A percentile compares a stretch with the other conserved stretches of the same genome.
phyloP scores from a whole-genome alignment of 2,113 vertebrate genomes.

The Cyprinodon variegatus region DNA sequence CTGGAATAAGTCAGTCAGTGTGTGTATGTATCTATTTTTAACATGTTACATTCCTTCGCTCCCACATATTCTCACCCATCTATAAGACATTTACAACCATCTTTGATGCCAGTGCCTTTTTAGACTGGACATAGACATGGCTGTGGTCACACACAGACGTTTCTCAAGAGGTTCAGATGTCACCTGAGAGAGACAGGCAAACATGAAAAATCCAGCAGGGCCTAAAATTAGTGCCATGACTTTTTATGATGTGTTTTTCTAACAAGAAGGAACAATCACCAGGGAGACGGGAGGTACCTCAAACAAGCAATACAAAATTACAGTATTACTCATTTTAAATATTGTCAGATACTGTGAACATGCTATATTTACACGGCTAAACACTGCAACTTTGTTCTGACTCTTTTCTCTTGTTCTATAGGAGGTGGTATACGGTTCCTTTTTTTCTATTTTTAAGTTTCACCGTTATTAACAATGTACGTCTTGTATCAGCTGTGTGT shows the following conservation, averaged over 20 bases:
- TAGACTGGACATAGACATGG: constrained; percentile 60
- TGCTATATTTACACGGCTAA: neutral
- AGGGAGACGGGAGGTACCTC: constrained; percentile 50
- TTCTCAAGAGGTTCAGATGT: constrained; percentile 83
- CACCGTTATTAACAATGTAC: too few relatives aligned
- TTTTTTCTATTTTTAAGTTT: too few relatives aligned
- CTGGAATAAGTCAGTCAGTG: constrained; percentile 63
- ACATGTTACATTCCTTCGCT: constrained; percentile 82
- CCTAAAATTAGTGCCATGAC: constrained; percentile 72
- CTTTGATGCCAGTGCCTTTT: constrained; percentile 81
- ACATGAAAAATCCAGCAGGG: constrained; percentile 73
- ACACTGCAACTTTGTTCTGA: too few relatives aligned
- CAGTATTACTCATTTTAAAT: neutral
- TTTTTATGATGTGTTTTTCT: constrained; percentile 71
- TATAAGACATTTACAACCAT: constrained; percentile 83
- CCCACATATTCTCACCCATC: constrained; percentile 81
- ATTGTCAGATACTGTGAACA: neutral
- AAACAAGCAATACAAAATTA: constrained; percentile 37
- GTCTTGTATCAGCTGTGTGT: too few relatives aligned
- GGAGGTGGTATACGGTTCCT: too few relatives aligned
- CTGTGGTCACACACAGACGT: constrained; percentile 77
- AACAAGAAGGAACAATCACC: constrained; percentile 71
- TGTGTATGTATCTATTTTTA: constrained; percentile 79
- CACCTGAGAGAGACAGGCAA: constrained; percentile 77
- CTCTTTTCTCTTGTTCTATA: too few relatives aligned